Conservation (phyloP, 2,888 invertebrate species). For the Yponomeuta evonymella region DNA sequence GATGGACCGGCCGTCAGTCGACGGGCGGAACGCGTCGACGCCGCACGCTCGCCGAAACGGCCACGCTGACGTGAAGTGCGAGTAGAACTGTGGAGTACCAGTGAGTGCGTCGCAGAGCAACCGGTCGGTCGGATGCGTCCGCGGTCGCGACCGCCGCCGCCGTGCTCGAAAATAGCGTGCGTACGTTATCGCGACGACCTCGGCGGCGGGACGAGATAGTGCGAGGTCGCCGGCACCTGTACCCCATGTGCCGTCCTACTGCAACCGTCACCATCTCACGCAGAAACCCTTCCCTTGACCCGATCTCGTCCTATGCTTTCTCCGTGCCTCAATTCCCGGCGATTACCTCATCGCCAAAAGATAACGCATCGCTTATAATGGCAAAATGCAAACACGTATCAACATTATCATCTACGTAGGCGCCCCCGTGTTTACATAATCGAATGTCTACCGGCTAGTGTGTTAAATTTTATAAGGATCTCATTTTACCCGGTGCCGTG, state of each 20-base stretch:
- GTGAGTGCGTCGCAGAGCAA: slow-evolving; percentile 33
- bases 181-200: slow-evolving; percentile 67
- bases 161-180: slow-evolving; percentile 62
- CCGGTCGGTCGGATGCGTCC: slow-evolving; percentile 49
- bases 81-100: slow-evolving; percentile 26
- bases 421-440: slow-evolving; percentile 13
- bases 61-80: slow-evolving; percentile 1
- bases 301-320: slow-evolving; percentile 5
- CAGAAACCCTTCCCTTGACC: slow-evolving; percentile 19
- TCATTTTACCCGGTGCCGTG: neutral
- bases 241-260: slow-evolving; percentile 55
- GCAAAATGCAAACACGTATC: slow-evolving; percentile 4
- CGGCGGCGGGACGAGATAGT: slow-evolving; percentile 69
- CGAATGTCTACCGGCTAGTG: neutral
- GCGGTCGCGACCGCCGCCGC: slow-evolving; percentile 59
- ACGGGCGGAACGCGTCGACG: slow-evolving; percentile 68
- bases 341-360: slow-evolving; percentile 21
- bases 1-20: slow-evolving; percentile 49
- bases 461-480: slow-evolving; percentile 3
- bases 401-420: slow-evolving; percentile 2
- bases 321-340: slow-evolving; percentile 9
- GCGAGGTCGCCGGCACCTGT: slow-evolving; percentile 72
- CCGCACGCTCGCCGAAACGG: slow-evolving; percentile 36
- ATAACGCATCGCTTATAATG: slow-evolving; percentile 5
- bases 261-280: slow-evolving; percentile 36